Evolutionary conservation across 2,888 invertebrate species (phyloP).

Genomic region (Dasypogon diadema): DNA sequence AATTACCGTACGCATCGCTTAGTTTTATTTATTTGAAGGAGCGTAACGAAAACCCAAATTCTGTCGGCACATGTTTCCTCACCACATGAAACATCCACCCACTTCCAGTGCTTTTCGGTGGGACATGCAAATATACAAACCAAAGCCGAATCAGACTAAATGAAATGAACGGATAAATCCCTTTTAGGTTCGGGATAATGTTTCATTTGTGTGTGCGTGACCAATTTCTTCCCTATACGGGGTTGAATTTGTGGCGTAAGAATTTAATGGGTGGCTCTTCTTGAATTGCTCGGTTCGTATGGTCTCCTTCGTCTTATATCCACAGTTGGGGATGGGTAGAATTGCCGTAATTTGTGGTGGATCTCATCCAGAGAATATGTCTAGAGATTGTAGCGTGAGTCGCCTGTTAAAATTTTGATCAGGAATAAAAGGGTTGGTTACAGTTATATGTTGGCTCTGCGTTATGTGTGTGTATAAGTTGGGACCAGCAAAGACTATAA

Average conservation of each 20-base stretch:
- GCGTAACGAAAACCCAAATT: conserved; percentile 36
- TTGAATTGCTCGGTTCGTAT: conserved; percentile 7
- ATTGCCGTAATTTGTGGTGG: conserved; percentile 42
- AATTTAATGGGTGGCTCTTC: conserved; percentile 43
- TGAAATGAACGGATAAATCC: conserved; percentile 43
- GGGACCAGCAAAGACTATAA: neutral
- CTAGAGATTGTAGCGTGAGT: conserved; percentile 16
- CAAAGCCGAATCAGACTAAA: conserved; percentile 36
- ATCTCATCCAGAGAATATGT: conserved; percentile 43
- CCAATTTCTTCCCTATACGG: conserved; percentile 35
- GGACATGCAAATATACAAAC: conserved; percentile 41
- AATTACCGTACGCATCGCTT: conserved; percentile 55
- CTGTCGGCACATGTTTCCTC: conserved; percentile 32
- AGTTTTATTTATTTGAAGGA: conserved; percentile 53
- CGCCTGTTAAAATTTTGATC: conserved; percentile 46
- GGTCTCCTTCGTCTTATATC: conserved; percentile 7
- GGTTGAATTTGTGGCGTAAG: conserved; percentile 34
- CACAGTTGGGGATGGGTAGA: conserved; percentile 3
- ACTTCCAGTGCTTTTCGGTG: neutral
- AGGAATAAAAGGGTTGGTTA: conserved; percentile 31
- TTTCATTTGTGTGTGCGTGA: conserved; percentile 47
- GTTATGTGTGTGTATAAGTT: neutral
- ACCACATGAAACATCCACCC: neutral
- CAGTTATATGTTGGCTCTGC: neutral
- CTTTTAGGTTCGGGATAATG: conserved; percentile 37